Percentiles rank a stretch among this genome's conserved stretches.
Conservation (phyloP, 2,888 invertebrate genomes). For the Girardia tigrina region DNA sequence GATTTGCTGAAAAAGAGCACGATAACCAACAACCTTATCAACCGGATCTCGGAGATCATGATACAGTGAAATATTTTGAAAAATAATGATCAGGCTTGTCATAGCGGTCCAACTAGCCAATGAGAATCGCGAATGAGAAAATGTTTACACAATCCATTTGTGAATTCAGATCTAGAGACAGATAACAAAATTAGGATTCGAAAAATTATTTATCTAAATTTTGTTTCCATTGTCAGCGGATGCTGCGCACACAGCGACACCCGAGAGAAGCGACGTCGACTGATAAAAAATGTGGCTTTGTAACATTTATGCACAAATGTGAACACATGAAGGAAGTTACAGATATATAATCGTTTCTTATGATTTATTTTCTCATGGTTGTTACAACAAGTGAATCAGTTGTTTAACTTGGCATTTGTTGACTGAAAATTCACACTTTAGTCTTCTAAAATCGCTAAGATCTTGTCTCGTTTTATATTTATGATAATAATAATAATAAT, state of each 20-base stretch:
- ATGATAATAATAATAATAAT: too few species aligned
- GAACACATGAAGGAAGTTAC: neutral
- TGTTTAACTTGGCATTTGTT: too few species aligned
- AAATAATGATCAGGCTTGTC: too few species aligned
- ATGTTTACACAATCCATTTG: neutral
- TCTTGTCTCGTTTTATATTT: too few species aligned
- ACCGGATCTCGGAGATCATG: neutral
- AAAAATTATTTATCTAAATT: neutral
- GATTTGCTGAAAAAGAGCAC: neutral
- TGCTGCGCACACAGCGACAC: neutral
- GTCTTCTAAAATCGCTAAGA: too few species aligned
- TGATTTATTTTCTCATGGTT: neutral
- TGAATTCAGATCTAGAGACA: neutral
- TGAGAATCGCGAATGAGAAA: neutral
- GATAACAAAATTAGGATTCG: neutral
- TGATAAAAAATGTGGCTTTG: constrained; percentile 1
- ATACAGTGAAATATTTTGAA: too few species aligned
- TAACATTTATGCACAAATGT: neutral
- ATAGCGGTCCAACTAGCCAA: neutral
- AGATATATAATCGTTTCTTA: constrained; percentile 8
- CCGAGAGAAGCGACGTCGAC: neutral
- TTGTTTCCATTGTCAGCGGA: constrained; percentile 16
- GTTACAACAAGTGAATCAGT: too few species aligned
- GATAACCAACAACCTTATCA: neutral
- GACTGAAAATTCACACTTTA: too few species aligned